Percentiles rank a stretch among this genome's conserved stretches.
phyloP scores from a whole-genome alignment of 2,113 vertebrate species.

The Dicaeum eximium region DNA sequence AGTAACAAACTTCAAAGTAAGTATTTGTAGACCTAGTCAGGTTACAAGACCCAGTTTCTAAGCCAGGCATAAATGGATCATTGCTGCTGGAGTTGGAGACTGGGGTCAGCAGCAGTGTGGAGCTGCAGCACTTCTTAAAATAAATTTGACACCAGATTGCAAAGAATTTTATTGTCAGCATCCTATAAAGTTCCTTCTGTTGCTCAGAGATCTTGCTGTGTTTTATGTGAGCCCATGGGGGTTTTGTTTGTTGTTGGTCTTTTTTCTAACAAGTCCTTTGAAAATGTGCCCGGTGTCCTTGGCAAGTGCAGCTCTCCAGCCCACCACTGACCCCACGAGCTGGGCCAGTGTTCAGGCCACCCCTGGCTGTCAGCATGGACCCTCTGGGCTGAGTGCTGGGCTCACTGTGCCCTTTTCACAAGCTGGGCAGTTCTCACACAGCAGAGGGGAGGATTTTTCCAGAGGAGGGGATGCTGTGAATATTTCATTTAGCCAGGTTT shows the following conservation, averaged over 20 bases:
- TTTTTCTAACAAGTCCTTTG: background rate
- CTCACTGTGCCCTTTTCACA: background rate
- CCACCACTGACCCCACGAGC: background rate
- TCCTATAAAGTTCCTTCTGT: conserved; percentile 37
- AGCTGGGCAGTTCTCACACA: background rate
- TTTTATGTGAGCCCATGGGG: background rate
- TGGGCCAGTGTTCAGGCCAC: background rate
- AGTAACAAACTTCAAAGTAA: background rate
- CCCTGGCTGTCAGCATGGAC: background rate
- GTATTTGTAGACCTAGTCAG: background rate
- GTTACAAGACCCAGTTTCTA: background rate
- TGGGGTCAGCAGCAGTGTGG: background rate
- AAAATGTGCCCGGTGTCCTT: background rate
- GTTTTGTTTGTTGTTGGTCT: background rate
- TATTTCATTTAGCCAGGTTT: background rate
- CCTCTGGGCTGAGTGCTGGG: background rate
- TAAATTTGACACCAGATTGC: conserved; percentile 36
- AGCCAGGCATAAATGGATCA: background rate
- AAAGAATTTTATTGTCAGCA: conserved; percentile 30
- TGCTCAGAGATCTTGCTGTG: conserved; percentile 3
- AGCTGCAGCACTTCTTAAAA: conserved; percentile 16
- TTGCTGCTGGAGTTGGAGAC: background rate
- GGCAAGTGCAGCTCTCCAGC: background rate
- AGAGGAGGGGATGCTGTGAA: background rate
- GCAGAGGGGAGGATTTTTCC: background rate